Percentiles rank a stretch among this genome's conserved stretches.
Conservation (phyloP, 2,797 vertebrate genomes). For the Arctocebus calabarensis region DNA sequence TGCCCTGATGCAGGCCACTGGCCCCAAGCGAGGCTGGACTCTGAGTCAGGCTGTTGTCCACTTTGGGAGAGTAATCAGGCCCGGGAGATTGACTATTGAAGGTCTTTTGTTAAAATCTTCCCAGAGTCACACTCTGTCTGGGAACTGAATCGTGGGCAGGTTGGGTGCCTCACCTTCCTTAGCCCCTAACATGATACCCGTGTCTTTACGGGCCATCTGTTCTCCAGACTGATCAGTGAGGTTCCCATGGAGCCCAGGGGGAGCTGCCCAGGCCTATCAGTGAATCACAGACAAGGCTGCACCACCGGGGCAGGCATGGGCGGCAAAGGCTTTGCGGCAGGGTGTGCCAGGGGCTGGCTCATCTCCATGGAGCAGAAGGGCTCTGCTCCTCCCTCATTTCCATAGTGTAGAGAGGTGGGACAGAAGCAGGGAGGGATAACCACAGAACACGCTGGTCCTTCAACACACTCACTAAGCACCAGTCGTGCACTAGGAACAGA, state of each 20-base stretch:
- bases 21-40: not conserved
- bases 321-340: not conserved
- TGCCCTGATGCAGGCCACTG: not conserved
- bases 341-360: not conserved
- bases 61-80: not conserved
- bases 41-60: not conserved
- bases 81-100: not conserved
- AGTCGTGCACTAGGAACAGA: not conserved
- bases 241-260: not conserved
- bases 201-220: not conserved
- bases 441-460: not conserved
- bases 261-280: not conserved
- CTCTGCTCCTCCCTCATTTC: not conserved
- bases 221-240: not conserved
- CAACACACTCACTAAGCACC: not conserved
- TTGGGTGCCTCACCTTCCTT: not conserved
- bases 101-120: not conserved
- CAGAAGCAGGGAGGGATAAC: not conserved
- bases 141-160: not conserved
- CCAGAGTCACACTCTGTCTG: not conserved
- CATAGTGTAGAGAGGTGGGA: not conserved
- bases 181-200: not conserved
- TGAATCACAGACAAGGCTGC: not conserved
- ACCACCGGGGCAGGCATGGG: too few species aligned
- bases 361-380: not conserved